Evolutionary conservation across 2,113 vertebrate species (phyloP), one percentile per base, ranked within the genome.

Genomic region (Mesoclemmys tuberculata): DNA sequence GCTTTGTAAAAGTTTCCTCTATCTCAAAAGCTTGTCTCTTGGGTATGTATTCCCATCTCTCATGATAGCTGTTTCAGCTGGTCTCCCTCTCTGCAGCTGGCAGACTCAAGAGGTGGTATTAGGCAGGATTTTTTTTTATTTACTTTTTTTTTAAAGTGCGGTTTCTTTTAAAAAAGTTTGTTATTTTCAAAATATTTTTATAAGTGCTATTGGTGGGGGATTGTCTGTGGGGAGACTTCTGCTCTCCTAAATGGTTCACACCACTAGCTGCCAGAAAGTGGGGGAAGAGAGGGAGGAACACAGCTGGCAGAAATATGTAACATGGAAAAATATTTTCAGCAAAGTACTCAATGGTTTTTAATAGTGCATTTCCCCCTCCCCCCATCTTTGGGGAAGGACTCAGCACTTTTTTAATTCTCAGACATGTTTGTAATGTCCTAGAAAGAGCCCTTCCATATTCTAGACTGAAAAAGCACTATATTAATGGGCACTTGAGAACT

Each of bases 151-250:
- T 78, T 35, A 35, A 71, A n/a, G 35, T 68, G 64, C 22, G 44
- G 4, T 19, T 82, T 84, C 4, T 77, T 94, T 90, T 82, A 55
- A 78, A 71, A 68, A 94, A 61, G 18, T 82, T 92, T 85, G 19
- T 77, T 86, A 29, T 52, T 61, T 80, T 88, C 22, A 86, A 86
- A 84, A 55, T 77, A 82, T 68, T 93, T 93, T 86, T 88, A n/a
- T 68, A 85, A 68, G 1, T 1, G 26, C 35, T 86, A 87, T 88
- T 93, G 6, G 3, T 75, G 88, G 21, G 16, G 78, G 92, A 88
- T 86, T 77, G 6, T 74, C 68, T 71, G 10, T 8, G 21, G 27
- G 93, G 35, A 46, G 7, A 48, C 27, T 85, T 51, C 61, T 90
- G 49, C 48, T 90, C 58, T 87, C 71, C 27, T 74, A 86, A 92